Evolutionary conservation across 2,888 invertebrate species (phyloP), one percentile per base, ranked within the genome.

Genomic region (Morpho helenor): DNA sequence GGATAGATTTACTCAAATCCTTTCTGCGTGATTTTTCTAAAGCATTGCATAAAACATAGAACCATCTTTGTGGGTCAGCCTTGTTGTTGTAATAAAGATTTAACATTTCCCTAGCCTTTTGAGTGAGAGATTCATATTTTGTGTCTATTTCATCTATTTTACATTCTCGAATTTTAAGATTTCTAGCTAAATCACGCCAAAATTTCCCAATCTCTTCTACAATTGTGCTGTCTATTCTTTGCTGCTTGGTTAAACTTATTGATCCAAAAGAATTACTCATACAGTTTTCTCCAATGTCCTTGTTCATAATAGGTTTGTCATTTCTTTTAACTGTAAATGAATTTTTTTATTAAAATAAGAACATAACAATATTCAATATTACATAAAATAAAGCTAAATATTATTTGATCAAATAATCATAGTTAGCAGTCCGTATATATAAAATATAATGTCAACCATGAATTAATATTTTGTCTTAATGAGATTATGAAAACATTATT

Each of bases 131-230:
- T 48, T 66, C 71, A 55, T 76, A 67, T 46, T 75, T 72, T 22
- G 65, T 61, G 54, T 89, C 80, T 65, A 88, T 83, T 23, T 82
- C 73, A 68, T 87, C 82, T 57, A 90, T 89, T 2, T 61, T 69
- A 62, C 74, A 66, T 75, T 90, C 88, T 57, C 77, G 73, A 8
- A 88, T 74, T 55, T 75, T 76, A 31, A 90, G 72, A 62, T 79
- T 81, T 61, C 90, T 80, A 16, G 76, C 89, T 7, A 90, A 70
- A 47, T 84, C 82, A 45, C 78, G 74, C 90, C 90, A 90, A 56
- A 66, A 75, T 48, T 68, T 75, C 7, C 89, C 89, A 65, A 89
- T 84, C 63, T 83, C 78, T 63, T 80, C 77, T 54, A 68, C 69
- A 2, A 90, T 72, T 45, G 76, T 83, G 63, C 77, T 64, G 52